These are phyloP conservation scores for Theonella swinhoei DNA, from an alignment of 37 sponge, comb jelly and placozoan species.

Conservation along the genomic window DNA sequence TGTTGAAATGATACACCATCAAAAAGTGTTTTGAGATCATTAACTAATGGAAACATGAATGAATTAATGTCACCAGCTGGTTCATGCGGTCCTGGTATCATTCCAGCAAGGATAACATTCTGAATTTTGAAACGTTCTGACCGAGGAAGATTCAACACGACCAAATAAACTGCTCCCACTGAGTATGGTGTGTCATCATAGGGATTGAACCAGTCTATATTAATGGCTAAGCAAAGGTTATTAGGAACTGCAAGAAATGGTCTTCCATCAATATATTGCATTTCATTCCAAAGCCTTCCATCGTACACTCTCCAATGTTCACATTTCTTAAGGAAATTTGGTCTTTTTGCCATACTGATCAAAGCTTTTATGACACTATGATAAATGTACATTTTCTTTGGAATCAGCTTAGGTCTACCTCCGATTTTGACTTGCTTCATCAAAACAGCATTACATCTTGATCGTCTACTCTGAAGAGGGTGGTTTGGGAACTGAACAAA, in stretches of 20 bases:
- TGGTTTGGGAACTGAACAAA: slow-evolving; percentile 7
- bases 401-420: no score
- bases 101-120: no score
- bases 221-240: slow-evolving; percentile 7
- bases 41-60: no score
- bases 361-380: neutral
- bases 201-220: slow-evolving; percentile 15
- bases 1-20: no score
- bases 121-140: no score
- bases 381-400: no score
- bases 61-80: no score
- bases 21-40: no score
- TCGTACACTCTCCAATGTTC: slow-evolving; percentile 6
- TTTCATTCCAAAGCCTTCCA: neutral
- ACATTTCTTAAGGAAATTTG: neutral
- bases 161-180: slow-evolving; percentile 1
- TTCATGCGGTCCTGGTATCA: no score
- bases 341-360: neutral
- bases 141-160: no score
- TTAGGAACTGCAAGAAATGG: neutral
- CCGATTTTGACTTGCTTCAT: no score
- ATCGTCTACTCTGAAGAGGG: neutral
- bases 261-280: neutral
- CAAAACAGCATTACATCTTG: no score
- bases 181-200: slow-evolving; percentile 13